Evolutionary conservation across 2,113 vertebrate genomes (phyloP).

Genomic region (Neomonachus schauinslandi): DNA sequence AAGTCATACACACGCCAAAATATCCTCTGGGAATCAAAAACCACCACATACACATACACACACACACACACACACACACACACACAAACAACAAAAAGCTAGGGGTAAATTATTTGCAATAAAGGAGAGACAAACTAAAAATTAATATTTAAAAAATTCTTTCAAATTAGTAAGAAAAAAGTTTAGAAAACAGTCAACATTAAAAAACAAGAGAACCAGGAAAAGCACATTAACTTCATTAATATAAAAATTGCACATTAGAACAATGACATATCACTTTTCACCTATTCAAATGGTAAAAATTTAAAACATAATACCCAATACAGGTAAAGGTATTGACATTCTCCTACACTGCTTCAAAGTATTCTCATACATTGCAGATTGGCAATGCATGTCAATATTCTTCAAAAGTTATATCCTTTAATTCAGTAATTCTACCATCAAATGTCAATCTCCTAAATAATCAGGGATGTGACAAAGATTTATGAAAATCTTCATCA

Average conservation of each 20-base stretch:
- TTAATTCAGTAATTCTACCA: neutral
- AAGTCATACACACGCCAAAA: neutral
- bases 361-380: neutral
- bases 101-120: neutral
- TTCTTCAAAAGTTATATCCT: neutral
- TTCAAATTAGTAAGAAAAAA: slow-evolving; percentile 34
- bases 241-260: neutral
- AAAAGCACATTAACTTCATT: slow-evolving; percentile 14
- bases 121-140: neutral
- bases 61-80: neutral
- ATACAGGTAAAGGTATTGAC: neutral
- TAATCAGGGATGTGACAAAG: neutral
- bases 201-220: neutral
- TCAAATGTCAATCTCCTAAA: neutral
- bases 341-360: neutral
- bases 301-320: neutral
- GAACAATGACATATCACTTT: slow-evolving; percentile 15
- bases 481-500: slow-evolving; percentile 37
- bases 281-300: slow-evolving; percentile 23
- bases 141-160: neutral
- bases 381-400: neutral
- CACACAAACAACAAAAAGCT: neutral
- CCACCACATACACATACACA: neutral
- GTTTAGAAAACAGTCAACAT: neutral
- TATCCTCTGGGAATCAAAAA: neutral